phyloP scores from a whole-genome alignment of 1,140 invertebrate species.

The Ericerus pela region DNA sequence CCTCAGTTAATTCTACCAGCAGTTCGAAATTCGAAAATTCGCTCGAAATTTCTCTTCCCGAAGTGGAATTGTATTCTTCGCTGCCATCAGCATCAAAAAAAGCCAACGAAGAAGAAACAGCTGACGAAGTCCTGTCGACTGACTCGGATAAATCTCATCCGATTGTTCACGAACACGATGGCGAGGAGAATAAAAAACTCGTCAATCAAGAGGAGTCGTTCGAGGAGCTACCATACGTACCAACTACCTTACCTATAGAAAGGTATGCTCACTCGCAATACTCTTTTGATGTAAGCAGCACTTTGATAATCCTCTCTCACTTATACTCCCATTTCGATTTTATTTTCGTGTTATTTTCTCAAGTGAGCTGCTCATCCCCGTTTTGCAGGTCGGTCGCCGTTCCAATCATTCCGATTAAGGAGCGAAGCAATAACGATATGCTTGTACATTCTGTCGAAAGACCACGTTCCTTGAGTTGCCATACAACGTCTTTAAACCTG shows the following conservation, averaged over 20 bases:
- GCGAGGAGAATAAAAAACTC: conserved; percentile 53
- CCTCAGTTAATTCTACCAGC: no score
- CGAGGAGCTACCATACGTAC: conserved; percentile 71
- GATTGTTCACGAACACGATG: conserved; percentile 1
- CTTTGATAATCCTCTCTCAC: no score
- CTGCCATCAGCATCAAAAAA: not conserved
- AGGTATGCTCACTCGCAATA: conserved; percentile 28
- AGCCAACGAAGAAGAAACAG: not conserved
- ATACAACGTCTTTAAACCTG: conserved; percentile 51
- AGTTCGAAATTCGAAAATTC: no score
- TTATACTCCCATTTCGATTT: not conserved
- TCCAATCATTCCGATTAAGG: conserved; percentile 62
- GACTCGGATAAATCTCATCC: conserved; percentile 13
- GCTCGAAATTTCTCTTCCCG: no score
- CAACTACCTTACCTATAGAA: conserved; percentile 67
- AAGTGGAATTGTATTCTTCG: no score
- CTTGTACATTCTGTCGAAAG: conserved; percentile 69
- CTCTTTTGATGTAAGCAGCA: no score
- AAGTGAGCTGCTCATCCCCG: not conserved
- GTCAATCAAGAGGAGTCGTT: conserved; percentile 66
- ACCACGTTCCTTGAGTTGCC: conserved; percentile 56
- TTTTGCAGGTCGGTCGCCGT: conserved; percentile 47
- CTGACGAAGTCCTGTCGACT: conserved; percentile 9
- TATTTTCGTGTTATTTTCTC: not conserved
- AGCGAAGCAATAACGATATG: conserved; percentile 47